These are phyloP conservation scores for Caenorhabditis sulstoni DNA, from an alignment of 2,888 invertebrate species.

Conservation along the genomic window DNA sequence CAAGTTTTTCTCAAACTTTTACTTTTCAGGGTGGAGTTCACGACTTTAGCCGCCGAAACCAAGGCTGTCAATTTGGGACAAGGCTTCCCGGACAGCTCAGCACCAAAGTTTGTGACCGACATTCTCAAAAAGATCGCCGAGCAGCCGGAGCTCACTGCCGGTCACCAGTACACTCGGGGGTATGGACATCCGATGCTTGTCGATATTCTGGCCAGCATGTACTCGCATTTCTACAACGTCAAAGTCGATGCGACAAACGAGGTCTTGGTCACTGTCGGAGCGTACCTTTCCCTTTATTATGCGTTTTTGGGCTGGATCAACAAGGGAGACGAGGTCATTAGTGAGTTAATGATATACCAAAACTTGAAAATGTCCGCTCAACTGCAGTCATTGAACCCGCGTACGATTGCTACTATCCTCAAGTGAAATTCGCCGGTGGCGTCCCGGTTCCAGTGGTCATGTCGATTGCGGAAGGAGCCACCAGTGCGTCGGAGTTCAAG, in stretches of 20 bases:
- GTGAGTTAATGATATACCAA: conserved; percentile 55
- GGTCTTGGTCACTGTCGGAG: conserved; percentile 90
- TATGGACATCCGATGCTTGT: conserved; percentile 85
- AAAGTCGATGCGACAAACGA: conserved; percentile 90
- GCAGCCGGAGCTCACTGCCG: conserved; percentile 73
- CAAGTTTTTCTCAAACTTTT: neutral
- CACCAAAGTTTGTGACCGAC: conserved; percentile 76
- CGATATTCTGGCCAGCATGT: conserved; percentile 89
- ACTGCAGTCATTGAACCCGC: conserved; percentile 91
- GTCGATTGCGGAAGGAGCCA: conserved; percentile 83
- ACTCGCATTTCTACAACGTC: conserved; percentile 87
- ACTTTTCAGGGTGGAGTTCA: conserved; percentile 79
- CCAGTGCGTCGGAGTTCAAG: conserved; percentile 86
- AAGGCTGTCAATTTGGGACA: conserved; percentile 80
- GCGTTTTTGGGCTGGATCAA: conserved; percentile 91
- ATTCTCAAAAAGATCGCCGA: conserved; percentile 71
- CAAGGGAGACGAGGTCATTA: conserved; percentile 84
- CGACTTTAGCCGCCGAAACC: conserved; percentile 75
- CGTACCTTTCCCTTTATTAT: conserved; percentile 94
- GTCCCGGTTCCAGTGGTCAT: conserved; percentile 90
- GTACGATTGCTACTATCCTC: conserved; percentile 97
- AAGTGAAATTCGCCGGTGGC: conserved; percentile 92
- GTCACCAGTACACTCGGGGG: conserved; percentile 79
- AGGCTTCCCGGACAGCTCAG: conserved; percentile 80
- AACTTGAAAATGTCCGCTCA: no score